Percentiles rank a stretch among this genome's conserved stretches.
Conservation (phyloP, 2,888 invertebrate genomes). For the Chelonus formosanus region DNA sequence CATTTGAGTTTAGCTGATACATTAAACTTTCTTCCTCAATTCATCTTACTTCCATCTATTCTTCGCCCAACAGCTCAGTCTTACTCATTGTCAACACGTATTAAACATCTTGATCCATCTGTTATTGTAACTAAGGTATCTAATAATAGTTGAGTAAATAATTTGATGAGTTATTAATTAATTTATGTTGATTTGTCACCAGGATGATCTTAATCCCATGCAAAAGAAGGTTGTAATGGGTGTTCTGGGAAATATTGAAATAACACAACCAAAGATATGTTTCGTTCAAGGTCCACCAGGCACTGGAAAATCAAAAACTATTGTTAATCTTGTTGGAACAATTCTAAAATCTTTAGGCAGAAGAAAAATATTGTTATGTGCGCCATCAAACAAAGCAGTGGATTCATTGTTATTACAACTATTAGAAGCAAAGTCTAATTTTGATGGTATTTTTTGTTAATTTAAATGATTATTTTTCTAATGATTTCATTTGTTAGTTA, state of each 20-base stretch:
- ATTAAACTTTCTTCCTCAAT: no score
- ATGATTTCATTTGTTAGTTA: neutral
- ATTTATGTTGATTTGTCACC: slow-evolving; percentile 12
- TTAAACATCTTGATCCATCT: no score
- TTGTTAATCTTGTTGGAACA: slow-evolving; percentile 77
- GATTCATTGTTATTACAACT: slow-evolving; percentile 79
- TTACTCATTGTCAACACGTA: no score
- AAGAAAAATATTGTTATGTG: slow-evolving; percentile 76
- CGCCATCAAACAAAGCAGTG: slow-evolving; percentile 86
- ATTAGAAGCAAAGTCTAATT: slow-evolving; percentile 66
- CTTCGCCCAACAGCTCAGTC: no score
- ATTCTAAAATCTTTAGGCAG: slow-evolving; percentile 68
- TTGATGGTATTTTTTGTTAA: neutral
- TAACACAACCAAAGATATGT: slow-evolving; percentile 71
- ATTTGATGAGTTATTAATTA: no score
- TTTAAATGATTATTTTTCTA: no score
- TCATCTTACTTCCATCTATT: no score
- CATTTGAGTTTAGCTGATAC: no score
- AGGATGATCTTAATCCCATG: slow-evolving; percentile 68
- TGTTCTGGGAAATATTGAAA: slow-evolving; percentile 66
- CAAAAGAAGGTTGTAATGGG: slow-evolving; percentile 72
- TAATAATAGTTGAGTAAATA: no score
- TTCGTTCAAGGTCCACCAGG: slow-evolving; percentile 83
- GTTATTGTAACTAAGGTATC: no score
- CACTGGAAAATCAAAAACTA: slow-evolving; percentile 85